Percentiles rank a stretch among this genome's conserved stretches.
Evolutionary conservation across 2,113 vertebrate genomes (phyloP).

Genomic region (Pipra filicauda): DNA sequence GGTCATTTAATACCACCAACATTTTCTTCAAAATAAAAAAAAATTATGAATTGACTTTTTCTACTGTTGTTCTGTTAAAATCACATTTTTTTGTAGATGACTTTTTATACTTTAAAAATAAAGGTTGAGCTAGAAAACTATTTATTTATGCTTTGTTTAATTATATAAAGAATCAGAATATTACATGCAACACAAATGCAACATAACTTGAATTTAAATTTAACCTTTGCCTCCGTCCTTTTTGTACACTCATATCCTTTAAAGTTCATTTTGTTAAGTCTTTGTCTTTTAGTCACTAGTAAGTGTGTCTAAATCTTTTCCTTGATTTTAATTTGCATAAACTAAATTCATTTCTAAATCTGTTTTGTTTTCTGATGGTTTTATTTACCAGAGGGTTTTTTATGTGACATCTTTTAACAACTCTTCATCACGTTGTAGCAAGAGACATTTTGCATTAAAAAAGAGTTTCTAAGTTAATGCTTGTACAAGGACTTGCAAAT

Average conservation of each 20-base stretch:
- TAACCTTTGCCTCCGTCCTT: neutral
- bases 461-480: neutral
- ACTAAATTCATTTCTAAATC: neutral
- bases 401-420: neutral
- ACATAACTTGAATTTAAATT: neutral
- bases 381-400: neutral
- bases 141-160: neutral
- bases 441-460: neutral
- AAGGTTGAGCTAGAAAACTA: neutral
- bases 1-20: neutral
- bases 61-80: neutral
- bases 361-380: neutral
- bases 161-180: neutral
- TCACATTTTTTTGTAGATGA: neutral
- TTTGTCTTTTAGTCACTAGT: neutral
- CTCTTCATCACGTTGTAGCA: neutral
- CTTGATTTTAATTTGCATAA: neutral
- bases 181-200: neutral
- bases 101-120: neutral
- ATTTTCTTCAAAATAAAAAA: neutral
- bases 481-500: neutral
- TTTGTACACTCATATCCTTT: rapidly evolving
- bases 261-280: neutral
- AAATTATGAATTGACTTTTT: neutral
- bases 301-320: neutral